Evolutionary conservation across 2,113 vertebrate genomes (phyloP).

Genomic region (Meles meles): DNA sequence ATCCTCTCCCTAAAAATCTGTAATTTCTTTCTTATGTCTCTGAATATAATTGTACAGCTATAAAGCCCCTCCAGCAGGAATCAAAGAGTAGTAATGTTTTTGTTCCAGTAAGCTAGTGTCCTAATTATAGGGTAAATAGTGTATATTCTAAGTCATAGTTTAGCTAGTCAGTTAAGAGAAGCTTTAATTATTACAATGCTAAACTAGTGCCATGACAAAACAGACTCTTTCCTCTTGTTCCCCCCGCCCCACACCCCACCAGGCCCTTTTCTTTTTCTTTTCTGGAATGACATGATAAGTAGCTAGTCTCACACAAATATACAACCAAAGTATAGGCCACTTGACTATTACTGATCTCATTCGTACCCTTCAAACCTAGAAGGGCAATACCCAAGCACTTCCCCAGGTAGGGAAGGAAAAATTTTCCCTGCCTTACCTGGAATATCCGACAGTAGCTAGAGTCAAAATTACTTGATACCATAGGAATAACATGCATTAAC

Average conservation of each 20-base stretch:
- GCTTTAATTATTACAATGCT: slow-evolving; percentile 89
- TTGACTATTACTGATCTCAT: not conserved
- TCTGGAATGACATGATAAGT: slow-evolving; percentile 73
- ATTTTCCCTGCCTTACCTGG: not conserved
- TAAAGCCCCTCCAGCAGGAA: slow-evolving; percentile 60
- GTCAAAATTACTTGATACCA: not conserved
- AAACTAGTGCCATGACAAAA: slow-evolving; percentile 86
- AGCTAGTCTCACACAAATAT: slow-evolving; percentile 60
- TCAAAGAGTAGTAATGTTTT: slow-evolving; percentile 68
- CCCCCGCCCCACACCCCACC: not conserved
- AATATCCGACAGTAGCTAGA: not conserved
- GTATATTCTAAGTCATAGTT: slow-evolving; percentile 81
- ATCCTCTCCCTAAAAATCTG: not conserved
- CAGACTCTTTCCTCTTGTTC: slow-evolving; percentile 49
- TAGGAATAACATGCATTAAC: not conserved
- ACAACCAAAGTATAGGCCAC: not conserved
- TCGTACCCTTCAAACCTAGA: not conserved
- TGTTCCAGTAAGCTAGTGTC: slow-evolving; percentile 79
- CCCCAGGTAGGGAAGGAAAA: not conserved
- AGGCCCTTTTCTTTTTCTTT: slow-evolving; percentile 45
- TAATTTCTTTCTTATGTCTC: not conserved
- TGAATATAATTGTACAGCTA: slow-evolving; percentile 70
- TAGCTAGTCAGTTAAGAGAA: slow-evolving; percentile 84
- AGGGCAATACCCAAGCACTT: not conserved
- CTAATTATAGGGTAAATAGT: slow-evolving; percentile 86